Base-by-base conservation (phyloP, 2,797 vertebrate species). In the Lepus oiostolus region DNA sequence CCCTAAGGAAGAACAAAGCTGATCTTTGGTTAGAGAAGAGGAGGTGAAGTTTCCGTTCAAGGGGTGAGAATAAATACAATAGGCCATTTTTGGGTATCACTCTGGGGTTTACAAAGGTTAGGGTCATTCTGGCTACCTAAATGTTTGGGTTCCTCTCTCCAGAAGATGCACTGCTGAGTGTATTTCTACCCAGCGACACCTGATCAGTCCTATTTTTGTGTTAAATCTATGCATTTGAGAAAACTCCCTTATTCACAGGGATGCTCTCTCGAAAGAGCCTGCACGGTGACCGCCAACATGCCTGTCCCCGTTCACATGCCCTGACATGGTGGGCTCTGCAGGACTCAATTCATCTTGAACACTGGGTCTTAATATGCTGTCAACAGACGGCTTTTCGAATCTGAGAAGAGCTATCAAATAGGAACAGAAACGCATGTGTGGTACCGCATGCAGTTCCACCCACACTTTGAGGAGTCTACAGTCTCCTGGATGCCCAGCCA, bases 321-420 rank as follows among this genome's bases (percentile, higher is more conserved):
- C 71, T 67, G 30, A 71, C 22, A 24, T 2, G 22, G 7, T 32
- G 24, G 65, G 13, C 9, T 83, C 71, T 63, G 16, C 63, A 79
- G 74, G 24, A 58, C 26, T 76, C n/a, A 26, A 6, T 80, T 87
- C 42, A 17, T 76, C 50, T 63, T 5, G 13, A 85, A 93, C 38
- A 42, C 38, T 42, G 38, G 38, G 38, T 42, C 38, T 38, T 42
- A 42, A 42, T 42, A 42, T 42, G 35, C 35, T 35, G 30, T 87
- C 90, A 93, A 95, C 47, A 94, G 70, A 82, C n/a, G 32, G 85
- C 58, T 54, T 74, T 54, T 35, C 35, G 35, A 76, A 88, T 70
- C 35, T 54, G 71, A 28, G 67, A 58, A 72, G 92, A 47, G 4
- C 42, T 77, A 13, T 24, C 12, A 42, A 67, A 38, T 76, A 65